phyloP scores from a whole-genome alignment of 2,797 vertebrate species.

The Pangasius djambal region DNA sequence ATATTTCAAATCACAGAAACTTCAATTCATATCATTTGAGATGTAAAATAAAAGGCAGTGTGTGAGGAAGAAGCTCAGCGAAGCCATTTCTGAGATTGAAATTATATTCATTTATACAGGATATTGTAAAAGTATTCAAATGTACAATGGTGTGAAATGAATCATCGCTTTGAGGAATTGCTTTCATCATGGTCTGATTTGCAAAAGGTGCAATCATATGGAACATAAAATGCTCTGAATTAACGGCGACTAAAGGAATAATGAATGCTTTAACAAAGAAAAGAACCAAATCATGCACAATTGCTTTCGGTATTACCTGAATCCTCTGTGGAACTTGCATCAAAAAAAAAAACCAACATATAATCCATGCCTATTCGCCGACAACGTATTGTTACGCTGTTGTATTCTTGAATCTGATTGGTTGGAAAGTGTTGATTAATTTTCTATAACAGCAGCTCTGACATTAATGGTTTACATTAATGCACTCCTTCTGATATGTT shows the following conservation, averaged over 20 bases:
- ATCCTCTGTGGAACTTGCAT: neutral
- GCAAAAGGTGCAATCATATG: neutral
- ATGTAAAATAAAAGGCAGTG: neutral
- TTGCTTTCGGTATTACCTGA: neutral
- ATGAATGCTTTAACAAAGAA: neutral
- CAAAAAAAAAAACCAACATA: neutral
- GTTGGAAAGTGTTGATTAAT: neutral
- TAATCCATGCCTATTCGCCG: neutral
- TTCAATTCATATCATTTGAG: neutral
- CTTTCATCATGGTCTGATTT: neutral
- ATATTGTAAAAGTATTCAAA: conserved; percentile 1
- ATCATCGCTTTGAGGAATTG: neutral
- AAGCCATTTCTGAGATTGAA: neutral
- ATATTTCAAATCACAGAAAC: conserved; percentile 2
- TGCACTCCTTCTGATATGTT: neutral
- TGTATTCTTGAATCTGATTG: neutral
- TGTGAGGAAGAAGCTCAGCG: neutral
- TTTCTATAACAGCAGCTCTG: neutral
- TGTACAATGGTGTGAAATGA: neutral
- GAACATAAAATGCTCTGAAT: neutral
- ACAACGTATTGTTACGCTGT: neutral
- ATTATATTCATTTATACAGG: conserved; percentile 1
- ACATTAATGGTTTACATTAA: neutral
- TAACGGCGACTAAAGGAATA: conserved; percentile 8
- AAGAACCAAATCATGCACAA: neutral